Base-by-base conservation (phyloP, 53 echinoderm and acorn worm genomes). In the Zoroaster sp. region DNA sequence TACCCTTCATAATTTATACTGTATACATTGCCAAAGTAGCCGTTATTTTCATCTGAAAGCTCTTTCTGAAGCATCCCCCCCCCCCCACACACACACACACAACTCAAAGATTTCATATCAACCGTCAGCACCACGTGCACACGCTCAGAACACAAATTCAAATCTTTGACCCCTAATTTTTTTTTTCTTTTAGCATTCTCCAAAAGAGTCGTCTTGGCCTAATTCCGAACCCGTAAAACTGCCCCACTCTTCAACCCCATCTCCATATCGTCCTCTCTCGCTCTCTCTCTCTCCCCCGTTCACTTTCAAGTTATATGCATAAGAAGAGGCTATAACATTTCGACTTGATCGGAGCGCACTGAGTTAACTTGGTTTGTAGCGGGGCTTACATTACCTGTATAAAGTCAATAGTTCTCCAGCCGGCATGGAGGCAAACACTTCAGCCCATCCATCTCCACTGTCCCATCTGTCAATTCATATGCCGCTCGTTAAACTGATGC, bases 301-400 rank as follows among this genome's bases (percentile, higher is more conserved):
- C 68, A 81, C 81, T 81, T 81, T 81, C 81, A 66, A 81, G 81
- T 81, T 81, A 81, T 81, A 67, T 81, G 66, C 65, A 66, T 42
- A n/a, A 59, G 67, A 40, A 38, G 81, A 42, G 81, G 81, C 81
- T 81, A 81, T 81, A 81, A 81, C 81, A 81, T 81, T 81, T 81
- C 81, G 67, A 81, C 81, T 81, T 81, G 81, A 81, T 81, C 81
- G 68, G 81, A 65, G 67, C 11, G 68, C 66, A 66, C 67, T 81
- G 81, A 81, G 81, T 81, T 81, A 81, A 81, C 81, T 81, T 81
- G 81, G 81, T 81, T 81, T 81, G 81, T 81, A 81, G 81, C 81
- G 68, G 78, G 81, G 81, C 81, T 81, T 81, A 81, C 81, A 67
- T 81, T 81, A 81, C 81, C 81, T 81, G 81, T 81, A 81, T 81